Evolutionary conservation across 2,888 invertebrate genomes (phyloP).

Genomic region (Drosophila basisetae): DNA sequence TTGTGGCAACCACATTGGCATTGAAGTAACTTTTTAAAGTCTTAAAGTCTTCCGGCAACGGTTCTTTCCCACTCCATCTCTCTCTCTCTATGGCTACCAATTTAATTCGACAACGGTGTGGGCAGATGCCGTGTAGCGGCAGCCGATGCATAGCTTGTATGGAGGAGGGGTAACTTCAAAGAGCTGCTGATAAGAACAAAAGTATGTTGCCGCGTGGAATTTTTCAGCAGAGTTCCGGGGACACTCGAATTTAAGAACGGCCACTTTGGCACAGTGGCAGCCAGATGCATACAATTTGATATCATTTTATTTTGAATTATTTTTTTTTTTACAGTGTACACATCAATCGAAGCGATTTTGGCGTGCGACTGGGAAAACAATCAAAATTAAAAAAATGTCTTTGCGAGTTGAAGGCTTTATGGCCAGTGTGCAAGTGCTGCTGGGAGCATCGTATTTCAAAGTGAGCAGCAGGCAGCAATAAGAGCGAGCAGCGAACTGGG

Average conservation of each 20-base stretch:
- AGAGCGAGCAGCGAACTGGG: background rate
- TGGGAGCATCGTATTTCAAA: conserved; percentile 46
- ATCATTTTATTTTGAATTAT: no score
- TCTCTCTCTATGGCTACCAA: conserved; percentile 45
- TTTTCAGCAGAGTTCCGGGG: conserved; percentile 40
- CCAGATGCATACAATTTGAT: background rate
- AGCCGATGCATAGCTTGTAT: background rate
- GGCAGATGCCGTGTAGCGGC: conserved; percentile 1
- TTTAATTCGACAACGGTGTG: conserved; percentile 73
- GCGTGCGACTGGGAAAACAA: background rate
- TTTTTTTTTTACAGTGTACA: background rate
- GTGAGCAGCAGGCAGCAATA: conserved; percentile 15
- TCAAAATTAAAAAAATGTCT: background rate
- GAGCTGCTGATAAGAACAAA: conserved; percentile 71
- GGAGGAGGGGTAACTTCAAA: conserved; percentile 59
- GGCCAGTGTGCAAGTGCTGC: conserved; percentile 37
- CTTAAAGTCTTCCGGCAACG: conserved; percentile 44
- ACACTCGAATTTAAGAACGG: conserved; percentile 49
- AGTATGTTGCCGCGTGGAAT: conserved; percentile 67
- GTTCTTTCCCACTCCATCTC: background rate
- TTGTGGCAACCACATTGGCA: conserved; percentile 26
- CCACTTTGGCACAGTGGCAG: conserved; percentile 35
- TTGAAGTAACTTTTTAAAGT: conserved; percentile 32
- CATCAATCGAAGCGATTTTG: background rate
- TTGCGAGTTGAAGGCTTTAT: background rate